These are phyloP conservation scores for Pyrocephalus nanus DNA, from an alignment of 2,797 vertebrate genomes.

Conservation along the genomic window DNA sequence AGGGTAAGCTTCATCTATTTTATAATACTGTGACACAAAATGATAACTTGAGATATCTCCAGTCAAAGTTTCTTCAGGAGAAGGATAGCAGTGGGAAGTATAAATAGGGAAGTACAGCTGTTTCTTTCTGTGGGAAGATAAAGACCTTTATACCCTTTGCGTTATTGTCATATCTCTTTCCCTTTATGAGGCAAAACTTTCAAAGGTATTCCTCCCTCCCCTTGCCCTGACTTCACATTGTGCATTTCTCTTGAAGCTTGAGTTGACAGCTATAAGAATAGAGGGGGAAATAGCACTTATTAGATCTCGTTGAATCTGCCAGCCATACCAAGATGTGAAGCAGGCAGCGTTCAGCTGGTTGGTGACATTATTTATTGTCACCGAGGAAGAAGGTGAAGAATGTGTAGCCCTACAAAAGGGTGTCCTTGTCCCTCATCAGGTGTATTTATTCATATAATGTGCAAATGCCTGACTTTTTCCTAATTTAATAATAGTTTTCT, in stretches of 20 bases:
- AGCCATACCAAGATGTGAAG: neutral
- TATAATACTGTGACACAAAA: neutral
- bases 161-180: neutral
- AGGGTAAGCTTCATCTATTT: neutral
- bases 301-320: neutral
- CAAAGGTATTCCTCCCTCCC: neutral
- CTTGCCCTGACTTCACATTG: neutral
- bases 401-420: neutral
- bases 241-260: neutral
- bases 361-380: neutral
- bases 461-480: neutral
- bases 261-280: conserved; percentile 24
- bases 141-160: neutral
- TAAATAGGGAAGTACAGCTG: neutral
- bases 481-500: neutral
- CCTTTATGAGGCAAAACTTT: neutral
- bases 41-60: neutral
- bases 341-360: neutral
- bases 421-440: neutral
- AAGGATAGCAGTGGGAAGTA: neutral
- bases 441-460: neutral
- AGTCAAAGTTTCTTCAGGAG: neutral
- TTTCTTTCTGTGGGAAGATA: neutral
- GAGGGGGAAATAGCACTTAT: conserved; percentile 32
- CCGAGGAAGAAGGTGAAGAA: neutral